Percentiles rank a stretch among this genome's conserved stretches.
phyloP scores from a whole-genome alignment of 2,888 invertebrate genomes.

The Perizoma affinitatum region DNA sequence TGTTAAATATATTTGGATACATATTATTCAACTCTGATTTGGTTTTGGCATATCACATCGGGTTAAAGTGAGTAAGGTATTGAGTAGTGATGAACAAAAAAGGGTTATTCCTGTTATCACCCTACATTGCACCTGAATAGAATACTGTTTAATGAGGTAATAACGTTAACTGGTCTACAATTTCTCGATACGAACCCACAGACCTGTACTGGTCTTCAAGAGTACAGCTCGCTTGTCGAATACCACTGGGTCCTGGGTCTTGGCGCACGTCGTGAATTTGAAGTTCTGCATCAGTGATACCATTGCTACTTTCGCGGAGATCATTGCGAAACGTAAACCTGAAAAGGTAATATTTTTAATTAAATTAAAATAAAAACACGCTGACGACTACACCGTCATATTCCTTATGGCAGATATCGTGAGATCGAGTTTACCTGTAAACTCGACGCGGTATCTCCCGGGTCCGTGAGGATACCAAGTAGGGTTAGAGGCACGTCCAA shows the following conservation, averaged over 20 bases:
- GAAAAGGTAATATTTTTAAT: slow-evolving; percentile 40
- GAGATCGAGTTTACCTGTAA: no score
- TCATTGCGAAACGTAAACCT: slow-evolving; percentile 80
- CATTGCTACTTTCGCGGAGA: slow-evolving; percentile 77
- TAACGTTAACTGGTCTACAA: slow-evolving; percentile 33
- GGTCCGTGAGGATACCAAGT: no score
- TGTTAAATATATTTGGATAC: no score
- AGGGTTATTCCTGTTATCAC: no score
- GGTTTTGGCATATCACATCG: no score
- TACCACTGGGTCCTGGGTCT: slow-evolving; percentile 69
- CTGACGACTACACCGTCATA: no score
- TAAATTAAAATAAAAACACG: not conserved
- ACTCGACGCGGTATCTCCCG: no score
- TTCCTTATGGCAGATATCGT: no score
- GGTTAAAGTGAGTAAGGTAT: not conserved
- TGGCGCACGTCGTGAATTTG: slow-evolving; percentile 61
- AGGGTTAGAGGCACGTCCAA: no score
- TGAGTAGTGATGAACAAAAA: not conserved
- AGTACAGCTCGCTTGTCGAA: slow-evolving; percentile 64
- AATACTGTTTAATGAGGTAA: slow-evolving; percentile 6
- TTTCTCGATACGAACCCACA: slow-evolving; percentile 66
- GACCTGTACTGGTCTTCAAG: slow-evolving; percentile 65
- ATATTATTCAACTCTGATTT: no score
- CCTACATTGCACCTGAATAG: not conserved
- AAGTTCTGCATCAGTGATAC: slow-evolving; percentile 73